phyloP scores from a whole-genome alignment of 2,113 vertebrate species.

The Leptobrachium ailaonicum region DNA sequence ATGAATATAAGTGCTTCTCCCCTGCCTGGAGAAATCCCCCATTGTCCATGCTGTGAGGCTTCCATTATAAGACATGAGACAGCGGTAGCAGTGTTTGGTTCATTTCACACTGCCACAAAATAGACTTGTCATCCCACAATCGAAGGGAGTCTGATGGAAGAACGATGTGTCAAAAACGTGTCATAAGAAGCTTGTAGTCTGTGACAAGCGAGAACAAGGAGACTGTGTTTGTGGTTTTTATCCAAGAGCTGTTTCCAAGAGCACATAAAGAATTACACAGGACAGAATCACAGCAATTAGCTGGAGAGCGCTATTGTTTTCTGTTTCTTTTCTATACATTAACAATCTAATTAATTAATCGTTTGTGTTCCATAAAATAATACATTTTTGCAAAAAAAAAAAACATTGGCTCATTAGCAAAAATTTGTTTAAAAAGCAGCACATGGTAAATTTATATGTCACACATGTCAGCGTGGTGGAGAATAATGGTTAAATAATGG shows the following conservation, averaged over 20 bases:
- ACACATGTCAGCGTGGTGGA: slow-evolving; percentile 18
- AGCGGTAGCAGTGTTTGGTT: slow-evolving; percentile 57
- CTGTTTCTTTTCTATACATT: slow-evolving; percentile 52
- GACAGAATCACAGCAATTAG: slow-evolving; percentile 50
- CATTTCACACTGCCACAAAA: slow-evolving; percentile 65
- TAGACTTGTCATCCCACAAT: slow-evolving; percentile 64
- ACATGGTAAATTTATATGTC: slow-evolving; percentile 9
- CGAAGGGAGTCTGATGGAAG: slow-evolving; percentile 62
- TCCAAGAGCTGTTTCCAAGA: slow-evolving; percentile 20
- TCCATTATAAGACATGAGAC: slow-evolving; percentile 66
- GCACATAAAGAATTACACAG: slow-evolving; percentile 35
- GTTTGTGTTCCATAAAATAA: slow-evolving; percentile 41
- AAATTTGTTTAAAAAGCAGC: slow-evolving; percentile 48
- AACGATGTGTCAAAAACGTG: slow-evolving; percentile 62
- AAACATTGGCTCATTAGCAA: slow-evolving; percentile 45
- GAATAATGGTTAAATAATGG: neutral
- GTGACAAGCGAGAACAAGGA: slow-evolving; percentile 55
- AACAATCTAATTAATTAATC: slow-evolving; percentile 58
- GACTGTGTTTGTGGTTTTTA: slow-evolving; percentile 45
- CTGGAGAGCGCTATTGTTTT: slow-evolving; percentile 46
- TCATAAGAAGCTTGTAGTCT: slow-evolving; percentile 53
- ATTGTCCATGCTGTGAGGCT: slow-evolving; percentile 65
- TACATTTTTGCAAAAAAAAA: neutral
- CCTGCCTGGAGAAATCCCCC: slow-evolving; percentile 63
- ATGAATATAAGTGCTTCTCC: slow-evolving; percentile 66